Conservation (phyloP, 2,888 invertebrate genomes). For the Diloba caeruleocephala region DNA sequence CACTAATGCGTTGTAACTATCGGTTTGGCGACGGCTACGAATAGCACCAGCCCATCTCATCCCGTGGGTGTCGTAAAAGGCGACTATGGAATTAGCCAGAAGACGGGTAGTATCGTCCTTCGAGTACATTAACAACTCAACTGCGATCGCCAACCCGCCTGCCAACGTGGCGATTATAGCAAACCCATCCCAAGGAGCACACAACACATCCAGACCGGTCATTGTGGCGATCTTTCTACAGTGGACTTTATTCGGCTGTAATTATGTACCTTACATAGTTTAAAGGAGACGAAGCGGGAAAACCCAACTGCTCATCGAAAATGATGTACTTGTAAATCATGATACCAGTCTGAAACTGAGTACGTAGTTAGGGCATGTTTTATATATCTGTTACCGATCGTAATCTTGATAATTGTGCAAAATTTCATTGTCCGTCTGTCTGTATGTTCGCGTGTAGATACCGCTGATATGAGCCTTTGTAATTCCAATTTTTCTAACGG, state of each 20-base stretch:
- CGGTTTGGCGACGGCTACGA: too few species aligned
- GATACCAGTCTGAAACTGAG: constrained; percentile 49
- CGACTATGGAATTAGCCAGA: too few species aligned
- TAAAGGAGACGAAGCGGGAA: constrained; percentile 49
- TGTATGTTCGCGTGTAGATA: constrained; percentile 64
- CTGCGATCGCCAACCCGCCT: too few species aligned
- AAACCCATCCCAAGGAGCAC: too few species aligned
- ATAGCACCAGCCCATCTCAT: too few species aligned
- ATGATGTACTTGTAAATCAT: constrained; percentile 42
- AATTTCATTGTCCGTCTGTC: constrained; percentile 78
- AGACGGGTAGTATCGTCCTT: too few species aligned
- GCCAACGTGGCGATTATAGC: too few species aligned
- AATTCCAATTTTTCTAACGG: constrained; percentile 36
- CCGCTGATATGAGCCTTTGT: constrained; percentile 53
- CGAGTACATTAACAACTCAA: too few species aligned
- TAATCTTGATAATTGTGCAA: constrained; percentile 82
- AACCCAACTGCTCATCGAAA: constrained; percentile 56
- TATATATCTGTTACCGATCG: constrained; percentile 75
- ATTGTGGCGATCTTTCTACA: too few species aligned
- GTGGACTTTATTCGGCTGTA: too few species aligned
- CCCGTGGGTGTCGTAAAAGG: too few species aligned
- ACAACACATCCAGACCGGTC: too few species aligned
- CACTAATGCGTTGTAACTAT: neutral
- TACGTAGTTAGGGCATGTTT: constrained; percentile 59
- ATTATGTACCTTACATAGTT: constrained; percentile 49